Conservation (phyloP, 1,140 invertebrate genomes). For the Rhopalosiphum maidis region DNA sequence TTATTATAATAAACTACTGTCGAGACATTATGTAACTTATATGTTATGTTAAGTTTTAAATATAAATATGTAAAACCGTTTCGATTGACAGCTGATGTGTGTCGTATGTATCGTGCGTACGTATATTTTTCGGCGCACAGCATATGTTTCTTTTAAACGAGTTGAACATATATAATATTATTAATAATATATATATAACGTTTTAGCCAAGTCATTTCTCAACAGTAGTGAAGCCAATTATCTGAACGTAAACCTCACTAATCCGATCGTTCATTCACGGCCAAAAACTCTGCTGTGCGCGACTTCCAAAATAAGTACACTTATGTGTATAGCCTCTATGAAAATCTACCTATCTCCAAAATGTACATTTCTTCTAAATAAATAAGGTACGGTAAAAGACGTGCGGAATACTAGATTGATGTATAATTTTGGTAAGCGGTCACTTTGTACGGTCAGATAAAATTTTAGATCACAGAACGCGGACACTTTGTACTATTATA, state of each 20-base stretch:
- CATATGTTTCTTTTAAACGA: not conserved
- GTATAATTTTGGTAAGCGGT: too few species aligned
- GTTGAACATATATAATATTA: not conserved
- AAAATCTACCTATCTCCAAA: not conserved
- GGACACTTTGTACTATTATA: too few species aligned
- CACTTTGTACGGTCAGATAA: too few species aligned
- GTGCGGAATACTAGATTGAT: too few species aligned
- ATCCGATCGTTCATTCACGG: not conserved
- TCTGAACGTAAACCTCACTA: not conserved
- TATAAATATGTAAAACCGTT: too few species aligned
- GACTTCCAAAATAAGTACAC: not conserved
- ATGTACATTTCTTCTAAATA: too few species aligned
- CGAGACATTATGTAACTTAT: not conserved
- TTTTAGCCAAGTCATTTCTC: not conserved
- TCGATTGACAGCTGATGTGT: not conserved
- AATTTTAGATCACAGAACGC: too few species aligned
- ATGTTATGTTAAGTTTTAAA: not conserved
- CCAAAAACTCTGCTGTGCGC: not conserved
- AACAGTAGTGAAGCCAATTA: slow-evolving; percentile 23
- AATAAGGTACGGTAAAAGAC: too few species aligned
- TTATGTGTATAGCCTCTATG: not conserved
- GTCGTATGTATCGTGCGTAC: not conserved
- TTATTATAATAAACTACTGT: not conserved
- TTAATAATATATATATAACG: not conserved
- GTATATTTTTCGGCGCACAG: not conserved